Evolutionary conservation across 2,113 vertebrate species (phyloP).

Genomic region (Mesoclemmys tuberculata): DNA sequence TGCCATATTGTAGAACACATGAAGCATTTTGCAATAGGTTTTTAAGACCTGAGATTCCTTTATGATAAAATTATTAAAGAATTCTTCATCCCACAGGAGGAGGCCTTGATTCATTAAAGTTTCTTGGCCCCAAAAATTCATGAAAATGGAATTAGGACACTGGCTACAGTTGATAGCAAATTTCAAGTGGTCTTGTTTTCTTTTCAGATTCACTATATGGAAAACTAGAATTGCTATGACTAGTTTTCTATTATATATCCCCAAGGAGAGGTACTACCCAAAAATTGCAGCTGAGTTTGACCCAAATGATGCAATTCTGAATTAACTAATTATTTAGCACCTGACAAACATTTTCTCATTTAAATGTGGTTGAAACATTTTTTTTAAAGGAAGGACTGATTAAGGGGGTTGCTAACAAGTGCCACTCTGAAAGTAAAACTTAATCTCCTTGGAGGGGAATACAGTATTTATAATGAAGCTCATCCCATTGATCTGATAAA

Average conservation of each 20-base stretch:
- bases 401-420: neutral
- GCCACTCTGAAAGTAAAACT: slow-evolving; percentile 18
- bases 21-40: neutral
- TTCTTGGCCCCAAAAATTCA: neutral
- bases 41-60: neutral
- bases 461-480: slow-evolving; percentile 7
- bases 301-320: neutral
- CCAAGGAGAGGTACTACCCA: slow-evolving; percentile 7
- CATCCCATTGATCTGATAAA: neutral
- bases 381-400: neutral
- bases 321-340: slow-evolving; percentile 49
- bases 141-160: neutral
- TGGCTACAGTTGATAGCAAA: neutral
- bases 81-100: neutral
- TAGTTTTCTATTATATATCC: neutral
- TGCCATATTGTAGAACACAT: neutral
- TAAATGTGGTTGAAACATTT: neutral
- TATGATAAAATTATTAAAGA: neutral
- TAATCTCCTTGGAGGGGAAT: slow-evolving; percentile 44
- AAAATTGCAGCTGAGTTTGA: neutral
- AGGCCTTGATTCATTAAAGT: neutral
- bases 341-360: slow-evolving; percentile 41
- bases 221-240: neutral
- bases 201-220: neutral
- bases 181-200: slow-evolving; percentile 14